A percentile compares a stretch with the other conserved stretches of the same genome.
phyloP scores from a whole-genome alignment of 2,888 invertebrate genomes.

The Autographa gamma region DNA sequence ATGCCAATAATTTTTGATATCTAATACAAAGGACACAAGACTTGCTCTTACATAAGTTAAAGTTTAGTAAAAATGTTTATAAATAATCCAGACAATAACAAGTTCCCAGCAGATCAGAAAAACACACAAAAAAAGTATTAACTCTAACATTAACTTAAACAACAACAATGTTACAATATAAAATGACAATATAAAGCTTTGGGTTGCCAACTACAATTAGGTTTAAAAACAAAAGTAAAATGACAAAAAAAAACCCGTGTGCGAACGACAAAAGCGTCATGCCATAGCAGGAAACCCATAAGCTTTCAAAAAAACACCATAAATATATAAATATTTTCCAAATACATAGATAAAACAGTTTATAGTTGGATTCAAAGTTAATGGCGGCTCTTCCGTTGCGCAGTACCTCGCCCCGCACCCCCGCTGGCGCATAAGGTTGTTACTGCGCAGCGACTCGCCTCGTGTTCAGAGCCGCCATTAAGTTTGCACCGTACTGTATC shows the following conservation, averaged over 20 bases:
- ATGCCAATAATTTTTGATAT: too few relatives aligned
- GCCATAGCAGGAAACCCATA: constrained; percentile 83
- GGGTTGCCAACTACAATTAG: constrained; percentile 78
- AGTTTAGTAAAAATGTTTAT: too few relatives aligned
- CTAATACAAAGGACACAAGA: too few relatives aligned
- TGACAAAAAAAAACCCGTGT: constrained; percentile 59
- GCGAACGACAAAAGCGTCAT: constrained; percentile 74
- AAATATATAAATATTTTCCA: constrained; percentile 41
- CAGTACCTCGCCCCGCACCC: too few relatives aligned
- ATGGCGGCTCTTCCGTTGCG: too few relatives aligned
- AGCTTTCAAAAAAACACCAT: constrained; percentile 79
- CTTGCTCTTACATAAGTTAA: too few relatives aligned
- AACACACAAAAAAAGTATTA: neutral
- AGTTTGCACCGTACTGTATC: too few relatives aligned
- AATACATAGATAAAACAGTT: constrained; percentile 46
- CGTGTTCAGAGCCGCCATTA: too few relatives aligned
- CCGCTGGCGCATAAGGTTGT: too few relatives aligned
- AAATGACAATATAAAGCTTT: constrained; percentile 69
- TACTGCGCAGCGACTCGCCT: too few relatives aligned
- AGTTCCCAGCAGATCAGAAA: constrained; percentile 22
- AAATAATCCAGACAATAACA: too few relatives aligned
- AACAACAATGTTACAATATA: constrained; percentile 39
- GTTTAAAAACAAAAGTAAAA: constrained; percentile 47
- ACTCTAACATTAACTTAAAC: constrained; percentile 7
- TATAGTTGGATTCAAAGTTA: too few relatives aligned